Conservation (phyloP, 2,113 vertebrate genomes). For the Gobiocypris rarus region DNA sequence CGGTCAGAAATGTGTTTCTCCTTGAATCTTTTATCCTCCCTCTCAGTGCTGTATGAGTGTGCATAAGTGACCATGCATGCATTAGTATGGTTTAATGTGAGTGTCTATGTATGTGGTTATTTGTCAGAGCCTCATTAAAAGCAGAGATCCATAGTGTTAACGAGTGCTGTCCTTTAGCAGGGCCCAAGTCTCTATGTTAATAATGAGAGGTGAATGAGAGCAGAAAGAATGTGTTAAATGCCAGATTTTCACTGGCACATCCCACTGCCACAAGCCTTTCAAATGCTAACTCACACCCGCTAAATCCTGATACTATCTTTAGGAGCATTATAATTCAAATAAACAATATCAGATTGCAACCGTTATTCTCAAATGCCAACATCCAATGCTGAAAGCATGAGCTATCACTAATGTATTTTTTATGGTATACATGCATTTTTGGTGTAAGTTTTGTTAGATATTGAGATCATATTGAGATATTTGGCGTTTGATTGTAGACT, state of each 20-base stretch:
- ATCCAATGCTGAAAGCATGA: background rate
- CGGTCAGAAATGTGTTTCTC: conserved; percentile 18
- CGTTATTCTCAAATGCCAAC: background rate
- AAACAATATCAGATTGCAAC: conserved; percentile 17
- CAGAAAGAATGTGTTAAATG: conserved; percentile 53
- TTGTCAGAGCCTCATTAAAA: conserved; percentile 41
- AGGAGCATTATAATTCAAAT: conserved; percentile 17
- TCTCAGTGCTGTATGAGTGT: background rate
- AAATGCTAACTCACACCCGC: conserved; percentile 47
- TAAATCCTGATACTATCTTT: conserved; percentile 32
- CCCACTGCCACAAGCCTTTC: conserved; percentile 17
- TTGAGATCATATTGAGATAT: background rate
- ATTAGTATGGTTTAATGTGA: conserved; percentile 8
- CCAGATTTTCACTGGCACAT: conserved; percentile 41
- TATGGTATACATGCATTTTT: no score
- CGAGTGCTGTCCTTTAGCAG: conserved; percentile 34
- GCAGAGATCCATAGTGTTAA: conserved; percentile 25
- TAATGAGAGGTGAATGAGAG: conserved; percentile 46
- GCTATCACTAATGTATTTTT: background rate
- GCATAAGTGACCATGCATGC: background rate
- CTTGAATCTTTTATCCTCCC: conserved; percentile 3
- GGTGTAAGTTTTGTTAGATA: background rate
- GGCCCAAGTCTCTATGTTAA: conserved; percentile 41
- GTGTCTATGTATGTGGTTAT: conserved; percentile 6
- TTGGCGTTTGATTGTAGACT: background rate